These are phyloP conservation scores for Uria lomvia DNA, from an alignment of 2,113 vertebrate genomes.

Conservation along the genomic window DNA sequence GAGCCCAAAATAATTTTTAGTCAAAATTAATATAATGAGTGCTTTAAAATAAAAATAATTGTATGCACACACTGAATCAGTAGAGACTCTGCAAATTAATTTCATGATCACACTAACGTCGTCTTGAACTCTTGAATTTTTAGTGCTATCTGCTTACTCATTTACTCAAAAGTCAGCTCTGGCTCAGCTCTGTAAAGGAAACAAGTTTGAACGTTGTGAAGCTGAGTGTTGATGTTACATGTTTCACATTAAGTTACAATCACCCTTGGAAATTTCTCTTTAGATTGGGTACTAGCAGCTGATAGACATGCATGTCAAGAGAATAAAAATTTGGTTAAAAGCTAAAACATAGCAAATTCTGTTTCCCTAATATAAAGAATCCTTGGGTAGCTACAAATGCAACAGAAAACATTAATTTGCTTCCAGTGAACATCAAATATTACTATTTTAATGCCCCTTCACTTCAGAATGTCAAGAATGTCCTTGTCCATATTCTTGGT, in stretches of 20 bases:
- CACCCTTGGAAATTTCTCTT: neutral
- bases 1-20: neutral
- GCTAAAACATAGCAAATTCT: neutral
- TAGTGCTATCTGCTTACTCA: neutral
- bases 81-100: neutral
- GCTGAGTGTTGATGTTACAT: neutral
- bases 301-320: neutral
- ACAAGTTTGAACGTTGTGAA: neutral
- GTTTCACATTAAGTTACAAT: neutral
- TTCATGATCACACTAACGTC: neutral
- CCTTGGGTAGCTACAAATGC: neutral
- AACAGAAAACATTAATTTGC: neutral
- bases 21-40: neutral
- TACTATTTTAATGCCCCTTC: neutral
- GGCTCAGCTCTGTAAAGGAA: neutral
- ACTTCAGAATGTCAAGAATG: slow-evolving; percentile 42
- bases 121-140: neutral
- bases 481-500: slow-evolving; percentile 20
- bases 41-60: neutral
- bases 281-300: neutral
- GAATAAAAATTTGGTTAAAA: neutral
- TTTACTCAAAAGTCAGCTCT: neutral
- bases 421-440: neutral
- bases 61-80: neutral
- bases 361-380: neutral